Base-by-base conservation (phyloP, 2,888 invertebrate genomes). In the Acrocyrtus sp. region DNA sequence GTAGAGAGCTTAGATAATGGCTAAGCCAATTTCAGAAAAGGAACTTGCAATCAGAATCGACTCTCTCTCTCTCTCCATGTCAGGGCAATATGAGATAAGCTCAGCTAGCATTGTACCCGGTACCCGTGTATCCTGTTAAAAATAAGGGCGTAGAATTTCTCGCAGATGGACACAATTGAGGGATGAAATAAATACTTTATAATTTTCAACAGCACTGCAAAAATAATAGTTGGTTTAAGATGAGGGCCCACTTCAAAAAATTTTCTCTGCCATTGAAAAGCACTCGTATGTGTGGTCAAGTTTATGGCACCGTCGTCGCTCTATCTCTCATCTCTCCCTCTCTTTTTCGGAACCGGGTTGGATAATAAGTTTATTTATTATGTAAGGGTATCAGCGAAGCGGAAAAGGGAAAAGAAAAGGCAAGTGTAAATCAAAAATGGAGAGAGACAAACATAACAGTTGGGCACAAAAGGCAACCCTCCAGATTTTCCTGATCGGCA, bases 391-490 rank as follows among this genome's bases (percentile, higher is more conserved):
- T 53, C 72, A 65, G 15, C 50, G 26, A 60, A 53, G 72, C 54
- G 58, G 65, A 65, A 65, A 57, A 45, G n/a, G 45, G 47, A 41
- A 62, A 47, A 58, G 27, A 47, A 54, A 53, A 50, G 15, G 22
- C 39, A 26, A 54, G 26, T 54, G 54, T 63, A 72, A 65, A 62
- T 70, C 62, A 62, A 63, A 56, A 21, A 4, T 10, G 15, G 21
- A 51, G 43, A 58, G n/a, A n/a, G 63, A 69, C 61, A 56, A 70
- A 62, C 62, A 62, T 24, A 72, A 72, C 72, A 72, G 72, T 65
- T 72, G 72, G 65, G 50, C 65, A 72, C 72, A 72, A 72, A 51
- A 65, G 65, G 22, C 48, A 62, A 65, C 58, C 60, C 65, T 65
- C 63, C 58, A 53, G 57, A 41, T 62, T n/a, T 53, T 34, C 8